Evolutionary conservation across 1,140 invertebrate genomes (phyloP).

Genomic region (Conopomorpha cramerella): DNA sequence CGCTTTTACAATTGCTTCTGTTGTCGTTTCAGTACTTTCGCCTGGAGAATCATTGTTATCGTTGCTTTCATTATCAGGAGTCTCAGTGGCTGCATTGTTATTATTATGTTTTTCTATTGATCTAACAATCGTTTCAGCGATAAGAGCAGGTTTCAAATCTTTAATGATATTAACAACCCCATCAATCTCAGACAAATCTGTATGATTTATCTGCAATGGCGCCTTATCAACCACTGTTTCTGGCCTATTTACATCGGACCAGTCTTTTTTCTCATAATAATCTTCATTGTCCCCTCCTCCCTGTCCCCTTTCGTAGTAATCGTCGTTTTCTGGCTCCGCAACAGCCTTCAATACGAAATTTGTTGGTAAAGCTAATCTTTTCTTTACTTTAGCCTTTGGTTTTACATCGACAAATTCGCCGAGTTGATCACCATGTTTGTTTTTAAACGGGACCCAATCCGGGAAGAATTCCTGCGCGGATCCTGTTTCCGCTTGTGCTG

Average conservation of each 20-base stretch:
- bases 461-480: conserved; percentile 24
- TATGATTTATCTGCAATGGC: conserved; percentile 18
- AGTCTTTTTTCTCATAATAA: conserved; percentile 43
- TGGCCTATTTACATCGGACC: conserved; percentile 24
- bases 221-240: conserved; percentile 9
- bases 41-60: too few relatives aligned
- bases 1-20: too few relatives aligned
- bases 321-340: conserved; percentile 24
- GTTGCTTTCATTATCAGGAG: too few relatives aligned
- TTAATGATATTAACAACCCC: conserved; percentile 34
- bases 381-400: conserved; percentile 33
- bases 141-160: conserved; percentile 7
- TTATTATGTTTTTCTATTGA: too few relatives aligned
- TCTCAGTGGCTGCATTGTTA: too few relatives aligned
- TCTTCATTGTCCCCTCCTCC: conserved; percentile 32
- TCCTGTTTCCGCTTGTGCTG: conserved; percentile 17
- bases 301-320: conserved; percentile 29
- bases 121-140: too few relatives aligned
- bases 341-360: conserved; percentile 33
- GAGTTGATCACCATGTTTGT: conserved; percentile 37
- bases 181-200: conserved; percentile 33
- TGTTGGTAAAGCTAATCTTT: conserved; percentile 32
- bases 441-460: conserved; percentile 47
- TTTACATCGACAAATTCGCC: conserved; percentile 32
- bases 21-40: too few relatives aligned